Evolutionary conservation across 1,140 invertebrate species (phyloP).

Genomic region (Frieseomelitta varia): DNA sequence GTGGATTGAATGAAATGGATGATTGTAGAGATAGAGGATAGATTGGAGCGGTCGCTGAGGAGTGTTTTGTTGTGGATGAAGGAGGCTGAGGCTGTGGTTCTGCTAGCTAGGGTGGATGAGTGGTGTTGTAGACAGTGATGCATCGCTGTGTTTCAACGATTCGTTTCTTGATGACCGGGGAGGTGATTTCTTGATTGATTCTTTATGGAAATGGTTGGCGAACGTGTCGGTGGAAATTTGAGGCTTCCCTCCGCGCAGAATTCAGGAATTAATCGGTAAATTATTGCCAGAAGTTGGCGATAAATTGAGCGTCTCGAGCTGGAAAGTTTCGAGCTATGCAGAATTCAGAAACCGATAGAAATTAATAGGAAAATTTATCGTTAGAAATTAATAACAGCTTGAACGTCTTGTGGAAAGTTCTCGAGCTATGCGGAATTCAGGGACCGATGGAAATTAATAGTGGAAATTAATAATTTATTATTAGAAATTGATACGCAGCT

Average conservation of each 20-base stretch:
- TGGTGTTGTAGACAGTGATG: constrained; percentile 28
- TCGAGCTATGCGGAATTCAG: no score
- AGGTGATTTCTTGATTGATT: not conserved
- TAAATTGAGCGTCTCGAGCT: no score
- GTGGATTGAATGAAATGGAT: not conserved
- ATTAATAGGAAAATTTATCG: no score
- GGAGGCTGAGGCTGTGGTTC: not conserved
- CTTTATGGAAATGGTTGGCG: not conserved
- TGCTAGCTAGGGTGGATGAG: not conserved
- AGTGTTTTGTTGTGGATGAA: not conserved
- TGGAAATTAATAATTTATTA: no score
- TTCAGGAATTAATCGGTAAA: no score
- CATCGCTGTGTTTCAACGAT: constrained; percentile 18
- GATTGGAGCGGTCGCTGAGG: not conserved
- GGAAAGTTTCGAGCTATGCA: not conserved
- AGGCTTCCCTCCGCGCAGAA: no score
- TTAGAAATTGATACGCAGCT: no score
- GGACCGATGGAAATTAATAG: no score
- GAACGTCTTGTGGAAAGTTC: no score
- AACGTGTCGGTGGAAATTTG: not conserved
- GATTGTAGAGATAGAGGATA: not conserved
- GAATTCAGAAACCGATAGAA: not conserved
- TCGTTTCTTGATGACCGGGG: not conserved
- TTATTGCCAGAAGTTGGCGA: no score
- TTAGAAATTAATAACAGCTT: no score